phyloP scores from a whole-genome alignment of 2,113 vertebrate genomes.

The Scomber colias region DNA sequence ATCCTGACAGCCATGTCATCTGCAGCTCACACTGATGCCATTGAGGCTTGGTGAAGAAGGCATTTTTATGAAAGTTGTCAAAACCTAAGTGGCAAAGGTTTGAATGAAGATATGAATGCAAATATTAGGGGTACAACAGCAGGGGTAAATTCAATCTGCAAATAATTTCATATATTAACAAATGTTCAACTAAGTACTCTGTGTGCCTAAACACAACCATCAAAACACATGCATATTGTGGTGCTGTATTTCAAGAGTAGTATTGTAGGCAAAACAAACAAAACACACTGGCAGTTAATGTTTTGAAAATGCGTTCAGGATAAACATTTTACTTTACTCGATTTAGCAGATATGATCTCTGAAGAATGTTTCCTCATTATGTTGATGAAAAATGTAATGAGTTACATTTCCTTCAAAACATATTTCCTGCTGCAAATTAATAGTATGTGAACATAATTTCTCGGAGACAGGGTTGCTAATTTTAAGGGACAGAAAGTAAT shows the following conservation, averaged over 20 bases:
- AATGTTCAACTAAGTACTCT: background rate
- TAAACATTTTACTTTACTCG: too few relatives aligned
- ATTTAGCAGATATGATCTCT: too few relatives aligned
- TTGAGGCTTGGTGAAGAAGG: conserved; percentile 67
- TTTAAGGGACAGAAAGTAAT: background rate
- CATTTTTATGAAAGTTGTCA: conserved; percentile 73
- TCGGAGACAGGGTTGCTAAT: background rate
- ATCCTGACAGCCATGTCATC: conserved; percentile 81
- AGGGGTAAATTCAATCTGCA: conserved; percentile 28
- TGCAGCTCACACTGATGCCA: conserved; percentile 60
- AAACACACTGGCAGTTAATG: too few relatives aligned
- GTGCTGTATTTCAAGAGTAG: background rate
- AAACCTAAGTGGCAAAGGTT: conserved; percentile 42
- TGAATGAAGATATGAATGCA: conserved; percentile 58
- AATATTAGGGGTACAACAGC: conserved; percentile 18
- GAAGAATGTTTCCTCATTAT: too few relatives aligned
- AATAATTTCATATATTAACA: background rate
- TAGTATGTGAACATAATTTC: too few relatives aligned
- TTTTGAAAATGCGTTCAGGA: too few relatives aligned
- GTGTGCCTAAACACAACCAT: background rate
- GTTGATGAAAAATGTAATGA: too few relatives aligned
- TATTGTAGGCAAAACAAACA: too few relatives aligned
- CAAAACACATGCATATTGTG: background rate
- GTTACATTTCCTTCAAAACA: too few relatives aligned
- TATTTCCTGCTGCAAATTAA: too few relatives aligned